Percentiles rank a stretch among this genome's conserved stretches.
phyloP scores from a whole-genome alignment of 2,797 vertebrate genomes.

The Coregonus ussuriensis region DNA sequence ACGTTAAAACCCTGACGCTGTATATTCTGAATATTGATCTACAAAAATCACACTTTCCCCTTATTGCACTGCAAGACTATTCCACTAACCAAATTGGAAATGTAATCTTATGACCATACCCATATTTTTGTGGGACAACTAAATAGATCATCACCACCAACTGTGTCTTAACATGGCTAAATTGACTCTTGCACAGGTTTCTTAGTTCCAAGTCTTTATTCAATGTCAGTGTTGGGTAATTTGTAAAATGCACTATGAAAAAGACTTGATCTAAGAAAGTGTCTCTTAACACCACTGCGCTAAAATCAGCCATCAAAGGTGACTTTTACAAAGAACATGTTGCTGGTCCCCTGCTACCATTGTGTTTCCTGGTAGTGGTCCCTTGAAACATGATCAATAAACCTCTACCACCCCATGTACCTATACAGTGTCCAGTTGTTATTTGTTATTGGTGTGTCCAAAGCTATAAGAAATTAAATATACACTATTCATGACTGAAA shows the following conservation, averaged over 20 bases:
- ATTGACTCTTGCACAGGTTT: constrained; percentile 72
- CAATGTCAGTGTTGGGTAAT: constrained; percentile 56
- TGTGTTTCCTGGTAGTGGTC: constrained; percentile 55
- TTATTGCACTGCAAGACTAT: constrained; percentile 61
- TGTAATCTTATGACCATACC: constrained; percentile 46
- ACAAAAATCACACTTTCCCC: constrained; percentile 18
- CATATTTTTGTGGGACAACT: constrained; percentile 52
- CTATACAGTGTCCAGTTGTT: background rate
- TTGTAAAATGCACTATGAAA: constrained; percentile 75
- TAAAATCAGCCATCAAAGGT: constrained; percentile 64
- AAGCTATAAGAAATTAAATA: too few relatives aligned
- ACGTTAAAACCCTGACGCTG: constrained; percentile 34
- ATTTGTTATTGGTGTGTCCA: background rate
- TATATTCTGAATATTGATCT: constrained; percentile 43
- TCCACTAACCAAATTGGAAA: constrained; percentile 68
- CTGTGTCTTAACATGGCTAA: constrained; percentile 75
- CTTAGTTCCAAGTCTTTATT: constrained; percentile 54
- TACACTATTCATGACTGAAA: background rate
- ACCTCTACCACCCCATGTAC: constrained; percentile 56
- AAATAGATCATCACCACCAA: constrained; percentile 65
- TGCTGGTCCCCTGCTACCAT: constrained; percentile 70
- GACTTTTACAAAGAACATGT: constrained; percentile 63
- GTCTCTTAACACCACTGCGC: constrained; percentile 58
- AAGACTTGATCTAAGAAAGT: constrained; percentile 58
- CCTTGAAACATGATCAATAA: constrained; percentile 63